Conservation (phyloP, 2,888 invertebrate genomes). For the Ochlodes sylvanus region DNA sequence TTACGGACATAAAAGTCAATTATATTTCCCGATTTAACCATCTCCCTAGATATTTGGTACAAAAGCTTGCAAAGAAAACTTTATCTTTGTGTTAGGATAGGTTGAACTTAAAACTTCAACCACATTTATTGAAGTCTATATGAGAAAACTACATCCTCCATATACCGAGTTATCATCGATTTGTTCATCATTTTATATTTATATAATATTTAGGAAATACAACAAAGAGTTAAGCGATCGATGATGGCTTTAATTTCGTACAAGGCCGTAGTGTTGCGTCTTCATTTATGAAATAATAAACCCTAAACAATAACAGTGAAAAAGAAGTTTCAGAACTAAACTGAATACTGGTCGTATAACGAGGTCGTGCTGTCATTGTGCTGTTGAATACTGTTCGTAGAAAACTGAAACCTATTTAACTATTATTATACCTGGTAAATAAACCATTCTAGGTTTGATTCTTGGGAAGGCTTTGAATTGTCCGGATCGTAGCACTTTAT, state of each 20-base stretch:
- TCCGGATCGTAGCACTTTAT: background rate
- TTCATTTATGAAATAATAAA: slow-evolving; percentile 22
- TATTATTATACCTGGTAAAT: background rate
- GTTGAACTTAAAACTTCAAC: no score
- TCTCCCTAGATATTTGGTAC: no score
- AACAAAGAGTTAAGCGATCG: background rate
- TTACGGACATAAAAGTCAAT: no score
- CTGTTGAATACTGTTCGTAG: background rate
- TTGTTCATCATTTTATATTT: no score
- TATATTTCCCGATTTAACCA: no score
- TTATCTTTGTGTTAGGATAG: no score
- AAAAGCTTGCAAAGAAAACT: no score
- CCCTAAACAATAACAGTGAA: slow-evolving; percentile 16
- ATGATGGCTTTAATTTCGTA: background rate
- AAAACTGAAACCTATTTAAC: slow-evolving; percentile 4
- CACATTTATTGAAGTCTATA: no score
- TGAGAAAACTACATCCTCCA: no score
- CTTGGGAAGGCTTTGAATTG: background rate
- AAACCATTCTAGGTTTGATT: slow-evolving; percentile 2
- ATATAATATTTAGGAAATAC: no score
- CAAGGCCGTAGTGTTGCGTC: background rate
- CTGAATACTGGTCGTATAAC: slow-evolving; percentile 12
- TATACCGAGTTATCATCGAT: no score
- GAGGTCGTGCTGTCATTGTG: slow-evolving; percentile 20
- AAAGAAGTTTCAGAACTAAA: slow-evolving; percentile 16